Evolutionary conservation across 1,140 invertebrate species (phyloP), one percentile per base, ranked within the genome.

Genomic region (Megathymus violae): DNA sequence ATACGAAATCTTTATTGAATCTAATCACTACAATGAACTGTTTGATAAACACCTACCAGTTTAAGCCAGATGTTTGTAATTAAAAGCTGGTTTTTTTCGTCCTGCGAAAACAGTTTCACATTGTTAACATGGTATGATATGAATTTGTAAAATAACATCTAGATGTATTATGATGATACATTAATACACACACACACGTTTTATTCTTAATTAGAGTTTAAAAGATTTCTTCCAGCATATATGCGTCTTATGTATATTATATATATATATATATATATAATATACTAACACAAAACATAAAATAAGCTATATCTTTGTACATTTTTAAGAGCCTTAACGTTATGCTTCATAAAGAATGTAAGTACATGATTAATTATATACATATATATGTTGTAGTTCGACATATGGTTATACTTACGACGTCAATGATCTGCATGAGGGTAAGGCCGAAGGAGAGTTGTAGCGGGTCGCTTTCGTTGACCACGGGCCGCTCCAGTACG

Each of bases 381-480:
- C 15, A 31, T 19, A 15, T 48, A 22, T 48, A 25, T 3, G 11
- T n/a, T 48, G 16, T 25, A 25, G 46, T 13, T 48, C 10, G 22
- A 16, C 11, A 31, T 10, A 13, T n/a, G 27, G 16, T 4, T 10
- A 34, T 60, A 95, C 96, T 95, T 95, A 99, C 99, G 95, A 99
- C 98, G 93, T 99, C 99, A 92, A 99, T 99, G 91, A 99, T 99
- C 95, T 99, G 99, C 95, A 99, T 99, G 85, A 99, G 95, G 81
- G 97, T 98, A 91, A 99, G 95, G 85, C 98, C 98, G 93, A 99
- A 98, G 92, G 95, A 97, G 91, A 99, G 96, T 92, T 96, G 94
- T 78, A 99, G 95, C 78, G 98, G 96, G 84, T 99, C 96, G 78
- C 97, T 97, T 94, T 99, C 98, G 93, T 99, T 99, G 83, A 95